Evolutionary conservation across 2,888 invertebrate genomes (phyloP), one percentile per base, ranked within the genome.

Genomic region (Drosophila trichaetosa): DNA sequence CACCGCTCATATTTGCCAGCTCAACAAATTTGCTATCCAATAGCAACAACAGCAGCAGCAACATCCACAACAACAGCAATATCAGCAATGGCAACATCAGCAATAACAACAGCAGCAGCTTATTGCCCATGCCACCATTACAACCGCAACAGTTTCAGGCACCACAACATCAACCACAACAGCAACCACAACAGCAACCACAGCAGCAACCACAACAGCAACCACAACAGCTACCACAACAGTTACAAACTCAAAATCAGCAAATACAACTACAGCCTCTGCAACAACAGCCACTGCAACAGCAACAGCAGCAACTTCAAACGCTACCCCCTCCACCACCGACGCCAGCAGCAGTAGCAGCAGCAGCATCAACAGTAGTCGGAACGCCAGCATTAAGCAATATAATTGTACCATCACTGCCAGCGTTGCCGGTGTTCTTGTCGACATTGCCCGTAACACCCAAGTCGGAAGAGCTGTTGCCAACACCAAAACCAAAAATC

Each of bases 381-480:
- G 46, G 69, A 65, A 24, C 79, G 56, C 29, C 87, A 82, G 52
- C 88, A 74, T 57, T 87, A 79, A 49, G n/a, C 90, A 85, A 75
- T 81, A 76, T 66, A 83, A 85, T 62, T 87, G 83, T 76, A 0
- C 74, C 83, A 38, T 52, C 69, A 40, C 69, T 64, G 27, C 60
- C 81, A 51, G 10, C 73, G 56, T 24, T 71, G n/a, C 69, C 86
- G 11, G 76, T 72, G 36, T 54, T 66, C 21, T 34, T 80, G 60
- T 73, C 78, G 5, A 33, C 72, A 24, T 16, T 83, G 60, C 59
- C 90, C 8, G 74, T 71, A 60, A 27, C 56, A 56, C 74, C 69
- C 33, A 92, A 93, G 73, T 88, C 91, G 76, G 91, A 93, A 79
- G 92, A 93, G 76, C 92, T 84, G 84, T 92, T 87, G 87, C 91